These are phyloP conservation scores for Ooceraea biroi DNA, from an alignment of 1,140 invertebrate genomes.

Conservation along the genomic window DNA sequence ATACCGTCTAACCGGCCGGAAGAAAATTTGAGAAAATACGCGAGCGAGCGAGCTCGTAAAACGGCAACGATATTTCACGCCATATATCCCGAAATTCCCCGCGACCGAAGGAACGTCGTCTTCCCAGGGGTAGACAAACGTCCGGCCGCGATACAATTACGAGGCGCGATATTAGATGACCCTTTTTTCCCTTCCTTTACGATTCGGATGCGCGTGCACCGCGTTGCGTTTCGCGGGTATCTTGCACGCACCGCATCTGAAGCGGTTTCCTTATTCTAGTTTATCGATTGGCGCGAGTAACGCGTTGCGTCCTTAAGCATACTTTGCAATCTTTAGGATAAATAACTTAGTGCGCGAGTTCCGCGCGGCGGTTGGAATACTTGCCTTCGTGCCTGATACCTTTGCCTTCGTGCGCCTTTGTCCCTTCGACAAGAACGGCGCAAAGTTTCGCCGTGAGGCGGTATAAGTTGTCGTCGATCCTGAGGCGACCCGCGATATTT, in stretches of 20 bases:
- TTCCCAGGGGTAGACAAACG: not conserved
- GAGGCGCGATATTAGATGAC: not conserved
- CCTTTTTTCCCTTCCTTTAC: not conserved
- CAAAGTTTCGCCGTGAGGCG: conserved; percentile 45
- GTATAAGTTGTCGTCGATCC: conserved; percentile 61
- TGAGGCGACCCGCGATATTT: conserved; percentile 56
- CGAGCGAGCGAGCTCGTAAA: not conserved
- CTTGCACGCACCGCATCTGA: too few relatives aligned
- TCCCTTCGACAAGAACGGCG: conserved; percentile 57
- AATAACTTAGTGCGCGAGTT: conserved; percentile 57
- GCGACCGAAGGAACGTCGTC: not conserved
- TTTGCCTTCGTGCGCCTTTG: conserved; percentile 29
- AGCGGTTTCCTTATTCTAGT: not conserved
- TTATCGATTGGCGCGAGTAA: conserved; percentile 29
- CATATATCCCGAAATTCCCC: conserved; percentile 28
- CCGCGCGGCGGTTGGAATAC: conserved; percentile 50
- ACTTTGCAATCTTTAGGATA: conserved; percentile 62
- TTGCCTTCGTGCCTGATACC: conserved; percentile 47
- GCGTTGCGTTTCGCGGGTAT: too few relatives aligned
- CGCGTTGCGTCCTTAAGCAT: conserved; percentile 42
- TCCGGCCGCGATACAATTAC: conserved; percentile 9
- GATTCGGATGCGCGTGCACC: not conserved
- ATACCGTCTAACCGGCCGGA: conserved; percentile 31
- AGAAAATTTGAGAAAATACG: conserved; percentile 52
- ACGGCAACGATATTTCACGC: conserved; percentile 12